phyloP scores from a whole-genome alignment of 2,797 vertebrate species.

The Scomberomorus guttatus region DNA sequence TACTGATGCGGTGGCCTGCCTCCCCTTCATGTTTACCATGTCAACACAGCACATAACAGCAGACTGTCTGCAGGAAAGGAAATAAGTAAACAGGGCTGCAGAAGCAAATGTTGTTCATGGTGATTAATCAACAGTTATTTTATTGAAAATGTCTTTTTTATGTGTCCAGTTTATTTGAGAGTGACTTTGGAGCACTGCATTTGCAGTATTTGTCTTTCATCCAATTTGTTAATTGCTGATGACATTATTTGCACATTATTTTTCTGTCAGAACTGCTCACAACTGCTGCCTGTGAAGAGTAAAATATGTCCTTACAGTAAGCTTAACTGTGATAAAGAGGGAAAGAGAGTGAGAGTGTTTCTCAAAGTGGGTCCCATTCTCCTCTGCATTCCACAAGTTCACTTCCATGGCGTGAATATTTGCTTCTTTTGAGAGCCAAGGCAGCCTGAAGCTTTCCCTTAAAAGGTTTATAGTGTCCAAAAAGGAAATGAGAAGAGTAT shows the following conservation, averaged over 20 bases:
- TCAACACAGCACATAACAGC: constrained; percentile 56
- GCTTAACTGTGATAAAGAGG: constrained; percentile 9
- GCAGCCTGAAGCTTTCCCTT: constrained; percentile 36
- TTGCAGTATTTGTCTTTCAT: constrained; percentile 35
- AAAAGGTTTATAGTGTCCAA: constrained; percentile 40
- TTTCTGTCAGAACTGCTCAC: not conserved
- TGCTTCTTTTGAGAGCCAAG: constrained; percentile 27
- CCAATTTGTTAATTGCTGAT: constrained; percentile 25
- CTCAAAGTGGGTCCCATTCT: constrained; percentile 19
- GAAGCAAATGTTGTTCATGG: constrained; percentile 29
- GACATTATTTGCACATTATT: constrained; percentile 28
- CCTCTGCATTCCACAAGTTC: constrained; percentile 38
- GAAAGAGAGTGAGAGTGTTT: constrained; percentile 6
- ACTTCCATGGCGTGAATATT: constrained; percentile 47
- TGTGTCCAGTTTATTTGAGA: constrained; percentile 13
- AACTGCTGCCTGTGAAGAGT: constrained; percentile 3
- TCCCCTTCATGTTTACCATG: constrained; percentile 56
- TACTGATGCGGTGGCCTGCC: constrained; percentile 16
- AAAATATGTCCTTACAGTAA: constrained; percentile 23
- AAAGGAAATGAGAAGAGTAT: constrained; percentile 29
- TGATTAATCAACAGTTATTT: constrained; percentile 57
- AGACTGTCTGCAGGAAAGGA: constrained; percentile 44
- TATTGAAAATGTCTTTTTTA: constrained; percentile 35
- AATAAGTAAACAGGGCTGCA: constrained; percentile 26
- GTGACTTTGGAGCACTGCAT: constrained; percentile 8